phyloP scores from a whole-genome alignment of 2,797 vertebrate genomes.

The Fistularia commersonii region DNA sequence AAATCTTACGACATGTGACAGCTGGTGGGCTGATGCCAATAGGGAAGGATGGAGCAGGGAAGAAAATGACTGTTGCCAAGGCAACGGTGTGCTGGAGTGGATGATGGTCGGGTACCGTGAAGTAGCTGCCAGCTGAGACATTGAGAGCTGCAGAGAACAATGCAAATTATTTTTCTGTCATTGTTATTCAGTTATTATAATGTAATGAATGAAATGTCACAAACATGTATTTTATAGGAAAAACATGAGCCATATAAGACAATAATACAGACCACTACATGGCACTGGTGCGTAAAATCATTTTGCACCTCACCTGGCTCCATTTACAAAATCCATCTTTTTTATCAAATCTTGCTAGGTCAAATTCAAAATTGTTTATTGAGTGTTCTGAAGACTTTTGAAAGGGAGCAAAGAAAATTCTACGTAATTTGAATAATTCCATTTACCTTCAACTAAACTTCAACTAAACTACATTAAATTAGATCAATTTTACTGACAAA shows the following conservation, averaged over 20 bases:
- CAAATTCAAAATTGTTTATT: constrained; percentile 11
- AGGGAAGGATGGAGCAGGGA: constrained; percentile 67
- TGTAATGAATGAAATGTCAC: constrained; percentile 29
- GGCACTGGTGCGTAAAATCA: constrained; percentile 21
- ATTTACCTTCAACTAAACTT: too few relatives aligned
- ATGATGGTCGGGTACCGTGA: constrained; percentile 67
- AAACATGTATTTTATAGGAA: constrained; percentile 12
- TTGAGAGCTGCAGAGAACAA: constrained; percentile 82
- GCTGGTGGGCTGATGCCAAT: constrained; percentile 73
- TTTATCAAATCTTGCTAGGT: constrained; percentile 15
- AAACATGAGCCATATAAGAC: constrained; percentile 33
- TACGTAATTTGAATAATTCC: too few relatives aligned
- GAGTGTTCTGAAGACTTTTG: constrained; percentile 8
- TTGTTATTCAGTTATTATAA: constrained; percentile 62
- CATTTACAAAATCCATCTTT: constrained; percentile 27
- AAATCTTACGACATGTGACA: constrained; percentile 79
- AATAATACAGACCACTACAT: constrained; percentile 39
- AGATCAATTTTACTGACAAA: too few relatives aligned
- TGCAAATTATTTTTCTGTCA: constrained; percentile 54
- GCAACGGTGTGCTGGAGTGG: constrained; percentile 55
- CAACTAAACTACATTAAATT: too few relatives aligned
- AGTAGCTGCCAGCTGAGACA: constrained; percentile 84
- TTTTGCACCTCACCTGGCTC: constrained; percentile 11
- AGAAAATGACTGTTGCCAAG: constrained; percentile 59
- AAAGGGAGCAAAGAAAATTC: constrained; percentile 12